Conservation (phyloP, 1,140 invertebrate species). For the Vanessa tameamea region DNA sequence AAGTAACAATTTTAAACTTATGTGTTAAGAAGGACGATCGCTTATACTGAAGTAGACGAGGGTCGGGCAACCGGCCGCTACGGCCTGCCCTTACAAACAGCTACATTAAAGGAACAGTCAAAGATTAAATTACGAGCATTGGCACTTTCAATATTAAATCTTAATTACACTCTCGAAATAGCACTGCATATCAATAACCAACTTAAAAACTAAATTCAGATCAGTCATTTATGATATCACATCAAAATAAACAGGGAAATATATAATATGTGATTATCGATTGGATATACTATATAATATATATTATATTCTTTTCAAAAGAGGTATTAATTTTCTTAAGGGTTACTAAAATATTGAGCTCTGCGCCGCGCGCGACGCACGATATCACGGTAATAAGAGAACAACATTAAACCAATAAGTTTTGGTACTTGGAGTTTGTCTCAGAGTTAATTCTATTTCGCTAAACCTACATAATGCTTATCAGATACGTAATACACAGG, state of each 20-base stretch:
- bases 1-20: slow-evolving; percentile 56
- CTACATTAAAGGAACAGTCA: slow-evolving; percentile 78
- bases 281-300: slow-evolving; percentile 75
- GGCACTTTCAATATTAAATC: slow-evolving; percentile 82
- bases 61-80: slow-evolving; percentile 31
- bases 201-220: slow-evolving; percentile 83
- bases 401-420: slow-evolving; percentile 78
- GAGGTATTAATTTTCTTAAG: slow-evolving; percentile 82
- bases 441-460: slow-evolving; percentile 79
- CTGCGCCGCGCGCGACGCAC: slow-evolving; percentile 74
- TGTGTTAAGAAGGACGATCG: slow-evolving; percentile 60
- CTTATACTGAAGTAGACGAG: slow-evolving; percentile 61
- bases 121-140: slow-evolving; percentile 82
- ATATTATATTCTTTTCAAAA: slow-evolving; percentile 79
- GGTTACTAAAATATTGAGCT: slow-evolving; percentile 82
- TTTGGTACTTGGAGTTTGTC: slow-evolving; percentile 77
- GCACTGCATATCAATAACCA: slow-evolving; percentile 81
- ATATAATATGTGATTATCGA: slow-evolving; percentile 76
- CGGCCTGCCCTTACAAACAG: slow-evolving; percentile 48
- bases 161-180: slow-evolving; percentile 81
- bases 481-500: slow-evolving; percentile 76
- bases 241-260: slow-evolving; percentile 82
- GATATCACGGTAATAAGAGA: slow-evolving; percentile 80
- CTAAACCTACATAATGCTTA: slow-evolving; percentile 83
- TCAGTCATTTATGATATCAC: slow-evolving; percentile 83